phyloP scores from a whole-genome alignment of 2,888 invertebrate species.

The Octonoba sinensis region DNA sequence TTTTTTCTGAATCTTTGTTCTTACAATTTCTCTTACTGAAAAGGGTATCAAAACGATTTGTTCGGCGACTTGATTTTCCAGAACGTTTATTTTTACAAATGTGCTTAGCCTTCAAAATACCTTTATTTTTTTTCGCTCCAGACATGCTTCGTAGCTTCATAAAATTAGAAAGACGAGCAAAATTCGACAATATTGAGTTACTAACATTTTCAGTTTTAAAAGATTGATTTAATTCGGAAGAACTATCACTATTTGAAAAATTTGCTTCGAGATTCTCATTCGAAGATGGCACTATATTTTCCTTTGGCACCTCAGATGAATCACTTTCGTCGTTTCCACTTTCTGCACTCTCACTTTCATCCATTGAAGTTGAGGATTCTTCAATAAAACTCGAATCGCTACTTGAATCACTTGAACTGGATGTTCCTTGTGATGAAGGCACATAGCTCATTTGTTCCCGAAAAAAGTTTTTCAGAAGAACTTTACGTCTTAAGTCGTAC shows the following conservation, averaged over 20 bases:
- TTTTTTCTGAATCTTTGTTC: background rate
- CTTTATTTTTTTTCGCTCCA: background rate
- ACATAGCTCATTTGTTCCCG: constrained; percentile 53
- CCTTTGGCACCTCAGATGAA: background rate
- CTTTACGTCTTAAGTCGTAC: constrained; percentile 52
- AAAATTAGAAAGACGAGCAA: constrained; percentile 6
- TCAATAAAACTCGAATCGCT: background rate
- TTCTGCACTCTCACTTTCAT: constrained; percentile 1
- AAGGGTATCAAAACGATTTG: background rate
- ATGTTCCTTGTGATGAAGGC: background rate
- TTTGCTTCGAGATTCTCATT: background rate
- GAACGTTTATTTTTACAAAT: constrained; percentile 8
- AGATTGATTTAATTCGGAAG: background rate
- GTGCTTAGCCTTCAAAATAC: constrained; percentile 34
- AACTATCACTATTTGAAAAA: background rate
- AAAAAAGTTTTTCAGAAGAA: constrained; percentile 55
- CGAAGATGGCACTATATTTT: background rate
- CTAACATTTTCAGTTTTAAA: background rate
- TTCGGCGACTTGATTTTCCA: background rate
- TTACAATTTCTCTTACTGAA: background rate
- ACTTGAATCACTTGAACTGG: background rate
- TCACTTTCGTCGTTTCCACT: background rate
- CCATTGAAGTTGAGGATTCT: background rate
- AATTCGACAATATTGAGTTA: background rate
- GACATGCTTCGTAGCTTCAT: background rate